Evolutionary conservation across 2,113 vertebrate genomes (phyloP), one percentile per base, ranked within the genome.

Genomic region (Terrapene triunguis): DNA sequence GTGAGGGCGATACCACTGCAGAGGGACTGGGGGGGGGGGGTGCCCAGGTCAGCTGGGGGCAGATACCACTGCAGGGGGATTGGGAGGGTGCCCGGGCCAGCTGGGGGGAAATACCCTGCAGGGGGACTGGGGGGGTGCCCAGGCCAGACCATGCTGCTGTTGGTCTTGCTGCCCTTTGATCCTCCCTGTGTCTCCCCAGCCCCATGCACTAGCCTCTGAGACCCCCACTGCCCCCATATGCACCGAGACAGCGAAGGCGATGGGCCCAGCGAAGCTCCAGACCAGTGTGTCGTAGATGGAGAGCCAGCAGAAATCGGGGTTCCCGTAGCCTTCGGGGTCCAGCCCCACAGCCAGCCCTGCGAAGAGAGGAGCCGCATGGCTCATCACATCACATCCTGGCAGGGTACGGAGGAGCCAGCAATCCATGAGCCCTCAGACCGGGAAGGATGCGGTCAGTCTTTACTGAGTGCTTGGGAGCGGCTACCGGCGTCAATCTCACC

Each of bases 241-340:
- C 96, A 99, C 99, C 29, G 99, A 98, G 32, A 99, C 98, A 2
- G 98, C 99, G 2, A 98, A 98, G 79, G 98, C 98, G 51, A 99
- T 98, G 14, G 99, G 99, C 59, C 99, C 99, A 0, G 99, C 99
- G 10, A 99, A 98, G 95, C 99, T 99, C 99, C 99, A 99, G 92
- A 99, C 99, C 65, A 99, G 98, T 0, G 98, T 99, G 94, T 99
- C 99, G 0, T 99, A 99, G 96, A 99, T 97, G 35, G 99, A 99
- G 65, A 99, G 98, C 99, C 99, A 99, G 92, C 99, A 99, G 98
- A 99, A 99, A 93, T 99, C 99, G 0, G 99, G 99, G 97, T 99
- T 99, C 29, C 99, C 99, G 1, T 99, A 99, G 57, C 99, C 99
- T 96, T 99, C 99, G 0, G 99, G 99, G 91, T 99, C 99, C 96